These are phyloP conservation scores for Harlomillsia oculata DNA, from an alignment of 1,140 invertebrate species.

Conservation along the genomic window DNA sequence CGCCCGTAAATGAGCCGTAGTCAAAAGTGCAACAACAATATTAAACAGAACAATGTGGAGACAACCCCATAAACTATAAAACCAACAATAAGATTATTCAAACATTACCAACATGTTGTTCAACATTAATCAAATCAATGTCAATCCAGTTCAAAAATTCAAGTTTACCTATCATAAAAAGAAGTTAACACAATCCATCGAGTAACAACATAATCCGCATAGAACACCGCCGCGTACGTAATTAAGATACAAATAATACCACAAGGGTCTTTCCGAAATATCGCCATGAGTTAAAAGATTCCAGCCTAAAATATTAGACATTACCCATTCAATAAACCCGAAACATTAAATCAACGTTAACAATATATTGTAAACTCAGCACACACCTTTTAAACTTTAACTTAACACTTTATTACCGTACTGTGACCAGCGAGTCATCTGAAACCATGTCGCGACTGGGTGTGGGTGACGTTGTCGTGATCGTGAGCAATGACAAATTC, in stretches of 20 bases:
- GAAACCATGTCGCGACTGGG: too few species aligned
- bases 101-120: slow-evolving; percentile 5
- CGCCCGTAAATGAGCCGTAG: slow-evolving; percentile 50
- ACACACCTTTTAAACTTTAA: too few species aligned
- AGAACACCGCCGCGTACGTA: slow-evolving; percentile 69
- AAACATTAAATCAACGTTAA: too few species aligned
- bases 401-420: too few species aligned
- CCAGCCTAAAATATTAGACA: too few species aligned
- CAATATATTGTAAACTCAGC: too few species aligned
- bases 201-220: slow-evolving; percentile 83
- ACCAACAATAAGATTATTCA: slow-evolving; percentile 30
- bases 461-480: too few species aligned
- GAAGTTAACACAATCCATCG: slow-evolving; percentile 69
- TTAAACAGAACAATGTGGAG: slow-evolving; percentile 75
- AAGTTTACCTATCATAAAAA: slow-evolving; percentile 28
- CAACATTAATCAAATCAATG: slow-evolving; percentile 6
- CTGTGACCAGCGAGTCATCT: too few species aligned
- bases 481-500: too few species aligned
- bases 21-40: slow-evolving; percentile 48
- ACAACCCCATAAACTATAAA: slow-evolving; percentile 71
- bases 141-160: background rate
- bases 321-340: too few species aligned
- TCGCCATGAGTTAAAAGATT: too few species aligned
- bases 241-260: slow-evolving; percentile 75
- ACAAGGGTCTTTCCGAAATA: slow-evolving; percentile 68